A percentile compares a stretch with the other conserved stretches of the same genome.
phyloP scores from a whole-genome alignment of 2,797 vertebrate species.

The Anguilla marmorata region DNA sequence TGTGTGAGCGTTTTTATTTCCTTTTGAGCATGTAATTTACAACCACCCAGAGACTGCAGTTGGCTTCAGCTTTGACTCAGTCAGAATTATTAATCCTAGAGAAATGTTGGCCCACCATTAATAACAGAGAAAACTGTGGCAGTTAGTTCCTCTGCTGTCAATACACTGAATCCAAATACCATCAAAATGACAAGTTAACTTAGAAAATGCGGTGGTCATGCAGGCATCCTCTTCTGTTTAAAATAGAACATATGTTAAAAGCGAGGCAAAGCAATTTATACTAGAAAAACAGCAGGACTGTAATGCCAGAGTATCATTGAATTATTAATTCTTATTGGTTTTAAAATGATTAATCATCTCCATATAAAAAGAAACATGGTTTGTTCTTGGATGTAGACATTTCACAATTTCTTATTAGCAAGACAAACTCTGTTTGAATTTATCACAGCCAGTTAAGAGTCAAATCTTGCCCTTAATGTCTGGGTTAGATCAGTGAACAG shows the following conservation, averaged over 20 bases:
- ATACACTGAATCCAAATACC: slow-evolving; percentile 50
- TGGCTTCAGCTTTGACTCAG: slow-evolving; percentile 59
- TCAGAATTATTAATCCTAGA: slow-evolving; percentile 67
- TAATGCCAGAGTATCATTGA: slow-evolving; percentile 55
- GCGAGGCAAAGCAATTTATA: neutral
- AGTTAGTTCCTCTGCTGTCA: slow-evolving; percentile 58
- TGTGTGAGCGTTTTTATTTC: slow-evolving; percentile 44
- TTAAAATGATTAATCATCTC: slow-evolving; percentile 39
- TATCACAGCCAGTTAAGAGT: slow-evolving; percentile 47
- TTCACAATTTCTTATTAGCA: slow-evolving; percentile 10
- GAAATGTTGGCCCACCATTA: slow-evolving; percentile 53
- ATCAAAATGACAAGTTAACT: slow-evolving; percentile 50
- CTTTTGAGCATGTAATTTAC: slow-evolving; percentile 65
- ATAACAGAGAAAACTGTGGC: slow-evolving; percentile 45
- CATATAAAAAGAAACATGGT: slow-evolving; percentile 57
- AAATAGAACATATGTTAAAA: slow-evolving; percentile 57
- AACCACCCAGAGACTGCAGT: slow-evolving; percentile 61
- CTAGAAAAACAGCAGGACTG: slow-evolving; percentile 17
- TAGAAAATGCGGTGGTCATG: slow-evolving; percentile 51
- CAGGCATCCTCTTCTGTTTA: slow-evolving; percentile 53
- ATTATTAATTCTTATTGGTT: slow-evolving; percentile 64
- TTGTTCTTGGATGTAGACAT: slow-evolving; percentile 43
- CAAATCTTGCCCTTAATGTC: slow-evolving; percentile 44
- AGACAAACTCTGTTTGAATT: slow-evolving; percentile 57
- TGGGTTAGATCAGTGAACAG: slow-evolving; percentile 56